These are phyloP conservation scores for Drosophila stalkeri DNA, from an alignment of 2,888 invertebrate genomes.

Conservation along the genomic window DNA sequence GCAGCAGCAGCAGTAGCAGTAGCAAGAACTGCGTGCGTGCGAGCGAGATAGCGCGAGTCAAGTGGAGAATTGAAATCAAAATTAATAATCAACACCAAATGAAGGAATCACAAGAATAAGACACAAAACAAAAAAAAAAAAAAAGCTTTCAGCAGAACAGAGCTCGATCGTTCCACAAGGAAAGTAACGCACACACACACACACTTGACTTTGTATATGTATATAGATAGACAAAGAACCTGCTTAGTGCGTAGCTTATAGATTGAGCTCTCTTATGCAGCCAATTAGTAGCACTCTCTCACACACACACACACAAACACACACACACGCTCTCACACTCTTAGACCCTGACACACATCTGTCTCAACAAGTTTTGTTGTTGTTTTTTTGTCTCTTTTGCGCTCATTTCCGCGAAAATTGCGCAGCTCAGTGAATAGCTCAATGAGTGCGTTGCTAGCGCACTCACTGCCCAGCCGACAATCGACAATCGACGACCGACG, in stretches of 20 bases:
- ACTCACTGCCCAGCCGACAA: slow-evolving; percentile 2
- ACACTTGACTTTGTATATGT: not conserved
- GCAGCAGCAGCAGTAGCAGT: not conserved
- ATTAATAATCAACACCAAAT: slow-evolving; percentile 43
- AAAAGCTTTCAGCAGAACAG: slow-evolving; percentile 4
- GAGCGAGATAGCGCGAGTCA: slow-evolving; percentile 4
- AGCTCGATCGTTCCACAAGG: slow-evolving; percentile 5
- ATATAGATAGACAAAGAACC: not conserved
- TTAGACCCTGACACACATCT: slow-evolving; percentile 48
- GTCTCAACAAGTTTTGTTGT: slow-evolving; percentile 32
- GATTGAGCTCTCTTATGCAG: slow-evolving; percentile 9
- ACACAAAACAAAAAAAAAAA: not conserved
- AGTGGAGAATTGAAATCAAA: slow-evolving; percentile 44
- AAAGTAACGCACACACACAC: not conserved
- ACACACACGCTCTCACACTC: not conserved
- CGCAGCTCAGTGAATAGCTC: slow-evolving; percentile 64
- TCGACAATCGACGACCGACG: not conserved
- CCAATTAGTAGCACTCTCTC: slow-evolving; percentile 14
- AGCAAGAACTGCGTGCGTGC: not conserved
- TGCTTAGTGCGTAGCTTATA: slow-evolving; percentile 5
- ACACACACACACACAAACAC: not conserved
- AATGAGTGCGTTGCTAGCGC: slow-evolving; percentile 24
- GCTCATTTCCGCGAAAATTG: slow-evolving; percentile 68
- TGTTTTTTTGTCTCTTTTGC: slow-evolving; percentile 11
- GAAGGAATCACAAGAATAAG: slow-evolving; percentile 15